Conservation (phyloP, 2,113 vertebrate species). For the Poeciliopsis retropinna region DNA sequence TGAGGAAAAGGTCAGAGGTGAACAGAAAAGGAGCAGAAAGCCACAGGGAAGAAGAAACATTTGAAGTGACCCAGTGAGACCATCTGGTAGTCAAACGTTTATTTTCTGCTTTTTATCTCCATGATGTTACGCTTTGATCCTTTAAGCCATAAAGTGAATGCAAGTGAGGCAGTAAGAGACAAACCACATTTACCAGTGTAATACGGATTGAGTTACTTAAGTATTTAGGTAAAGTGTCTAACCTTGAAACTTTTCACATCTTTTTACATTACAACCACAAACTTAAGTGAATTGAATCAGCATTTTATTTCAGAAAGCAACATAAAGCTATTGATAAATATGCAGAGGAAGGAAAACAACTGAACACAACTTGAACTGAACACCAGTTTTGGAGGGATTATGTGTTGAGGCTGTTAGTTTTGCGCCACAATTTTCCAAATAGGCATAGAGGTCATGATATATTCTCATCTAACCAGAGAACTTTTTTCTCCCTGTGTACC, state of each 20-base stretch:
- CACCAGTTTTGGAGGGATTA: too few species aligned
- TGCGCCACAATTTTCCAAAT: too few species aligned
- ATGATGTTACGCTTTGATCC: neutral
- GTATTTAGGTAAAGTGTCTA: neutral
- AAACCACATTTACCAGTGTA: neutral
- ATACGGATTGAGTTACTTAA: neutral
- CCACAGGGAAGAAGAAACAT: neutral
- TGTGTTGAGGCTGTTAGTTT: too few species aligned
- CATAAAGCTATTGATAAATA: too few species aligned
- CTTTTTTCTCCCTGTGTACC: too few species aligned
- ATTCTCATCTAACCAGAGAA: too few species aligned
- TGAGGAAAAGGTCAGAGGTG: slow-evolving; percentile 26
- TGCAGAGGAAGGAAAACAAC: too few species aligned
- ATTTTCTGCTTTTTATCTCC: neutral
- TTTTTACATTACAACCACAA: neutral
- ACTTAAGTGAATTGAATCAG: neutral
- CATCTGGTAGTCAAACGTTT: neutral
- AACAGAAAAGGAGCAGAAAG: neutral
- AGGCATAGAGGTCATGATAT: too few species aligned
- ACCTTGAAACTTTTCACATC: neutral
- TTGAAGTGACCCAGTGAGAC: neutral
- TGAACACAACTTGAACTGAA: too few species aligned
- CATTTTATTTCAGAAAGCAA: neutral
- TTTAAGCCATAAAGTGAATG: neutral
- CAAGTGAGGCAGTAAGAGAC: neutral